Evolutionary conservation across 1,140 invertebrate species (phyloP), one percentile per base, ranked within the genome.

Genomic region (Brachionus asplanchnoidis): DNA sequence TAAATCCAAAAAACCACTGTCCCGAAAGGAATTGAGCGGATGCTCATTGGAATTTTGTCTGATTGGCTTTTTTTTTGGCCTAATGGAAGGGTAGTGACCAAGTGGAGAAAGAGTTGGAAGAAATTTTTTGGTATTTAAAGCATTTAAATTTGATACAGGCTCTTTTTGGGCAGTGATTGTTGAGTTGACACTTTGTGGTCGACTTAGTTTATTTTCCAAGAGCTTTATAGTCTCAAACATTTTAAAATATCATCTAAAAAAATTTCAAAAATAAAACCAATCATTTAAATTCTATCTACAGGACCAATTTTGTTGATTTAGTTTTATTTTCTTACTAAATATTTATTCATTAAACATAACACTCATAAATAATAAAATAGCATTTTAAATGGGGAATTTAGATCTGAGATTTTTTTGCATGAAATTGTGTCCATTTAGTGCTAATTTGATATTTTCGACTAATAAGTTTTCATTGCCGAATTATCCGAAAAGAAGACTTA

Each of bases 61-160:
- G 9, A 40, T 6, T 8, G n/a, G 7, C 36, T 73, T 73, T 20
- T 73, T 73, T 73, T 73, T 40, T 42, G 28, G 20, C 68, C n/a
- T 42, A 17, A 40, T 42, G 23, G 8, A 42, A 36, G 68, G 8
- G n/a, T 73, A 73, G n/a, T 73, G 14, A n/a, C 68, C 68, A 9
- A 73, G 68, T 6, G 28, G 68, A 42, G 68, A 73, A 36, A 73
- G 40, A 73, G 32, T 42, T 73, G 68, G 68, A 73, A 73, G 68
- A 44, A 73, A 73, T 42, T 73, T 73, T 73, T 73, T 73, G 1
- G 68, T 73, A 73, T 40, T 73, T 40, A 73, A 42, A 73, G 20
- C 36, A 20, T 73, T 73, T 40, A 73, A 20, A 20, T 14, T 73
- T 7, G 17, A 42, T 23, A 42, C 17, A 17, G 68, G 68, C 17